Evolutionary conservation across 2,113 vertebrate species (phyloP), one percentile per base, ranked within the genome.

Genomic region (Kryptolebias marmoratus): DNA sequence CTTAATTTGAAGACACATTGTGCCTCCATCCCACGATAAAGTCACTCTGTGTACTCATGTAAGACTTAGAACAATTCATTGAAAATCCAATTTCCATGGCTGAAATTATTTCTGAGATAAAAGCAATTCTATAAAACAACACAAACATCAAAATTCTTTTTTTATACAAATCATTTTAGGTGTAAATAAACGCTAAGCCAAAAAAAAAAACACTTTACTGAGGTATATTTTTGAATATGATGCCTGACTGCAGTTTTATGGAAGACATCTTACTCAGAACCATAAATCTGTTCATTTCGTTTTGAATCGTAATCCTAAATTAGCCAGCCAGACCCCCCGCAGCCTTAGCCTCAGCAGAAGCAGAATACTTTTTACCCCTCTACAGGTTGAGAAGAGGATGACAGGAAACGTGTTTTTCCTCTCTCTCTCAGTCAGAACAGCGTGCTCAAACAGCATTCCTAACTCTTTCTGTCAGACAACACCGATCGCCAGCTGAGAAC

Each of bases 401-500:
- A 63, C 30, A 6, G 7, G 53, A 64, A 56, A n/a, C 22, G 54
- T 55, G 12, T 27, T 52, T 49, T 57, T 22, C 57, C 49, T 63
- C 10, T 61, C 49, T 63, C 10, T 47, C 9, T 58, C 28, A 42
- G 45, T 76, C 28, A 49, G 30, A 65, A 18, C 13, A 14, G 10
- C 57, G 52, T 4, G 50, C 68, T 55, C 54, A 57, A 52, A 58
- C 5, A 27, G 68, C 44, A 30, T 39, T 14, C 9, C 13, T 49
- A 11, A 59, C 61, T 56, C 42, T 15, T 66, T 62, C 65, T 71
- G 62, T 55, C 15, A 58, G 53, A 60, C 53, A 27, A 11, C 54
- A 53, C 31, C 16, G 31, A 27, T 45, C 63, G 49, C 49, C 60
- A 69, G 69, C 65, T 56, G 54, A n/a, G 53, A 68, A 64, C 27